Percentiles rank a stretch among this genome's conserved stretches.
phyloP scores from a whole-genome alignment of 1,140 invertebrate species.

The Drosophila erecta region DNA sequence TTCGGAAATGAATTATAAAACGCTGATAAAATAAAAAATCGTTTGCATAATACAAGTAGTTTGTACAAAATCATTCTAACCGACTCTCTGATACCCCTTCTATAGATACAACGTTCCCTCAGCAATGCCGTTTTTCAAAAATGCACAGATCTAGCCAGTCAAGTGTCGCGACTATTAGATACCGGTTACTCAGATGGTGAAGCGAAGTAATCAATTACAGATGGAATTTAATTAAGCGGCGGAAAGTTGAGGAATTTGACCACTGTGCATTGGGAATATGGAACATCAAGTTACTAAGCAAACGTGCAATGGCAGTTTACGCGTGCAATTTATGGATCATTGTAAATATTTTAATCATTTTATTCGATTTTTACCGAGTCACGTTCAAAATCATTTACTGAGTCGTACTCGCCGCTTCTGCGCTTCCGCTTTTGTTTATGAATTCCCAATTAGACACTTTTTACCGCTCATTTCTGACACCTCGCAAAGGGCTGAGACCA shows the following conservation, averaged over 20 bases:
- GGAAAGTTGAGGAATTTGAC: not conserved
- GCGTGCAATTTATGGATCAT: constrained; percentile 59
- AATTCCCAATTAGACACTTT: constrained; percentile 74
- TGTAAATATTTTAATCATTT: constrained; percentile 70
- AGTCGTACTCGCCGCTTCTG: not conserved
- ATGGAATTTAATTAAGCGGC: too few species aligned
- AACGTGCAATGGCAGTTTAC: constrained; percentile 69
- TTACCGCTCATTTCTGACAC: constrained; percentile 74
- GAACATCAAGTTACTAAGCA: constrained; percentile 43
- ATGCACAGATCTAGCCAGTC: too few species aligned
- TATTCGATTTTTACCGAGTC: constrained; percentile 67
- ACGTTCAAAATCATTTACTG: constrained; percentile 29
- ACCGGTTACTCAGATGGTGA: too few species aligned
- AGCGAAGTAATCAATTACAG: too few species aligned
- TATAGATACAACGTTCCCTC: too few species aligned
- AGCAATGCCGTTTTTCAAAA: too few species aligned
- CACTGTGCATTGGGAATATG: not conserved
- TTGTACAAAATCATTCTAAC: too few species aligned
- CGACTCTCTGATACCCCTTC: too few species aligned
- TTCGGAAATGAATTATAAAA: too few species aligned
- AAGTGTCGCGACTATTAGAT: too few species aligned
- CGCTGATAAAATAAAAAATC: too few species aligned
- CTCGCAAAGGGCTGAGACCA: constrained; percentile 55
- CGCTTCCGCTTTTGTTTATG: constrained; percentile 55
- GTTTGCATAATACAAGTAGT: too few species aligned